Evolutionary conservation across 2,888 invertebrate species (phyloP).

Genomic region (Synergus gifuensis): DNA sequence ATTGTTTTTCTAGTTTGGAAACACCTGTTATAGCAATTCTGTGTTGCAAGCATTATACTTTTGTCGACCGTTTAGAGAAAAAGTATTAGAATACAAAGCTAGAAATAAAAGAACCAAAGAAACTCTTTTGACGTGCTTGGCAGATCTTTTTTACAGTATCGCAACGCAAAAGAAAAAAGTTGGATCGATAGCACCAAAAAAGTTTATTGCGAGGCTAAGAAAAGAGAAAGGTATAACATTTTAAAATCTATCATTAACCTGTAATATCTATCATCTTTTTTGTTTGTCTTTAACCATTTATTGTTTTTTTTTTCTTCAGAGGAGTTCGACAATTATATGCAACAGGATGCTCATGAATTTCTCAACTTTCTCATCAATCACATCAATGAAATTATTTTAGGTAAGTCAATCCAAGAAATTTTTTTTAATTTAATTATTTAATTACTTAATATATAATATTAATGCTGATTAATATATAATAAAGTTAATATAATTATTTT

Average conservation of each 20-base stretch:
- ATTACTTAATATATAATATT: too few species aligned
- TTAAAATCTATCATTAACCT: not conserved
- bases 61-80: constrained; percentile 99
- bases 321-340: constrained; percentile 99
- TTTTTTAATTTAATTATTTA: constrained; percentile 5
- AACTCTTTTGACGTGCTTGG: constrained; percentile 97
- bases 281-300: not conserved
- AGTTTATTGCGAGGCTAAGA: constrained; percentile 97
- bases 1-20: constrained; percentile 91
- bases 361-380: constrained; percentile 99
- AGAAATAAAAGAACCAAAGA: constrained; percentile 97
- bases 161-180: constrained; percentile 99
- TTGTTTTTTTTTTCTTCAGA: constrained; percentile 83
- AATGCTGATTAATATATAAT: too few species aligned
- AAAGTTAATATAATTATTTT: too few species aligned
- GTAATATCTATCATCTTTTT: not conserved
- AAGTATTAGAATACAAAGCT: constrained; percentile 98
- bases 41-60: constrained; percentile 99
- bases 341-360: constrained; percentile 99
- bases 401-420: constrained; percentile 79
- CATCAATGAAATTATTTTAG: constrained; percentile 97
- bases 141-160: constrained; percentile 99
- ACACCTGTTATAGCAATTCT: constrained; percentile 99
- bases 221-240: constrained; percentile 93
- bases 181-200: constrained; percentile 99